Evolutionary conservation across 2,797 vertebrate species (phyloP).

Genomic region (Lagorchestes hirsutus): DNA sequence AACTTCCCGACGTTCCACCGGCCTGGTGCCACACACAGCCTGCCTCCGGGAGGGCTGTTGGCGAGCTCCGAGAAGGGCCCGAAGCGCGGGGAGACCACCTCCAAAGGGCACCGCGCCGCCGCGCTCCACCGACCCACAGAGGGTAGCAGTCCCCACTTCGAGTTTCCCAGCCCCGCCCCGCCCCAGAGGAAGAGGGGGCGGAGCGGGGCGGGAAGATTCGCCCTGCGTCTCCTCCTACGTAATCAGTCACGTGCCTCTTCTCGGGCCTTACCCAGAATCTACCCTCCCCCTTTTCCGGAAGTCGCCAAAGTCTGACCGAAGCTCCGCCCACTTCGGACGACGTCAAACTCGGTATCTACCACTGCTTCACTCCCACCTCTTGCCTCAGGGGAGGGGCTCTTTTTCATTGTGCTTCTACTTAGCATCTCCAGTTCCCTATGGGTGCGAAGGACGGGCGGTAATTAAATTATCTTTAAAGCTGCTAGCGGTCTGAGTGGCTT

Average conservation of each 20-base stretch:
- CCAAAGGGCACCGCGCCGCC: rapidly evolving
- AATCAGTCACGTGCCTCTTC: conserved; percentile 59
- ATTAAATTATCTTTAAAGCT: rapidly evolving
- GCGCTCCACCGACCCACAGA: not conserved
- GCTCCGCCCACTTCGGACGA: conserved; percentile 45
- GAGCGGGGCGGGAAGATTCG: rapidly evolving
- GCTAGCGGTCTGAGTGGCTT: not conserved
- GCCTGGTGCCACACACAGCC: not conserved
- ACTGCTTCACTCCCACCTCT: conserved; percentile 49
- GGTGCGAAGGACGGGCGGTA: not conserved
- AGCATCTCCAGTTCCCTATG: not conserved
- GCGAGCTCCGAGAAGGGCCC: rapidly evolving
- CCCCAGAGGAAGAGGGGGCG: not conserved
- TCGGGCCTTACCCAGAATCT: conserved; percentile 2
- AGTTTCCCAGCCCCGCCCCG: not conserved
- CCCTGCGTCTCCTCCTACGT: not conserved
- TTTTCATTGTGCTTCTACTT: not conserved
- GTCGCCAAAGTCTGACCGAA: not conserved
- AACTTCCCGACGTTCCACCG: not conserved
- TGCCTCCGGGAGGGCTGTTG: rapidly evolving
- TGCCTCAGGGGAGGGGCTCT: conserved; percentile 34
- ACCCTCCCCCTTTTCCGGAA: conserved; percentile 48
- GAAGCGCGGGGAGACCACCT: not conserved
- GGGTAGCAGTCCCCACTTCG: rapidly evolving
- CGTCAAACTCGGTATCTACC: conserved; percentile 77